Evolutionary conservation across 2,113 vertebrate genomes (phyloP), one percentile per base, ranked within the genome.

Genomic region (Natator depressus): DNA sequence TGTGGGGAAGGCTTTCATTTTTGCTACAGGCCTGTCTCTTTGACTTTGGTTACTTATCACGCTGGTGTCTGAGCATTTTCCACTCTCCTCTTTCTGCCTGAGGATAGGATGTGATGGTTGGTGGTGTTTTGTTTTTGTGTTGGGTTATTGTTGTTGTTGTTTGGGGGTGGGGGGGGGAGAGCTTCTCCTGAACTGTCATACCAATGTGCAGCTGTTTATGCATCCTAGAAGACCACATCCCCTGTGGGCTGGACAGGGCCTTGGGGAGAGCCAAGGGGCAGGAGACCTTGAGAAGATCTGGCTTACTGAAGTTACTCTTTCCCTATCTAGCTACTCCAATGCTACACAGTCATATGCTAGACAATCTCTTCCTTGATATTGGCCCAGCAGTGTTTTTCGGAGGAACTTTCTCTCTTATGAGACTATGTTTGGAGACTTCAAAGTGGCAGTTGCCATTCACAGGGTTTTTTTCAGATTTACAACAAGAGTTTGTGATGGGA

Each of bases 281-380:
- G 69, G 72, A 84, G 16, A 88, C 24, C 3, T 88, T 57, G 81
- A 91, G 85, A 51, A 91, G 1, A 49, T 85, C 80, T 3, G 2
- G 6, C 57, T 88, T 82, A 53, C n/a, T 31, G 49, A 87, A 49
- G 69, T 12, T 24, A 10, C 55, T 90, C 93, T 4, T 92, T 88
- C 25, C 24, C 62, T 80, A 84, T 82, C 69, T 1, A 1, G 8
- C 27, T 65, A 13, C 1, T 59, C 75, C 42, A 76, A 49, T 0
- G 0, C 4, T 81, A 55, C 20, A 57, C 27, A 46, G n/a, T 99
- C 91, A 98, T 96, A 98, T 98, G 90, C 98, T 98, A 91, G 98
- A 98, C 47, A 96, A 85, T 85, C 98, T 98, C 97, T 98, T 98
- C 83, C 97, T 95, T 91, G 87, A 69, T 46, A 29, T 10, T 35